phyloP scores from a whole-genome alignment of 2,888 invertebrate genomes.

The Lordiphosa fenestrarum region DNA sequence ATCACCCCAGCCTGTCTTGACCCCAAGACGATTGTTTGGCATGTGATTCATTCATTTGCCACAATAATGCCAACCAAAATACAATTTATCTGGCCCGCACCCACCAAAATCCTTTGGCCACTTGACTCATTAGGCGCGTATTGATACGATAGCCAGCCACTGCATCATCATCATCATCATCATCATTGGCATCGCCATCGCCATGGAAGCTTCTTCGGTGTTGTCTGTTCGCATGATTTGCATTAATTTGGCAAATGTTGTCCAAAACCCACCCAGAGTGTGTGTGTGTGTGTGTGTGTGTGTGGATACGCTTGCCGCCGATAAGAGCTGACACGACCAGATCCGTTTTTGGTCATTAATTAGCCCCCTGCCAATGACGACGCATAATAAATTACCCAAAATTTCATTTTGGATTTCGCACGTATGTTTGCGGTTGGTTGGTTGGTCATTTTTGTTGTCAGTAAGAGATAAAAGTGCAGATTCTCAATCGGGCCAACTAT shows the following conservation, averaged over 20 bases:
- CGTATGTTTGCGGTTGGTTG: conserved; percentile 8
- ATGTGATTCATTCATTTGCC: conserved; percentile 69
- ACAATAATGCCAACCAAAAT: conserved; percentile 48
- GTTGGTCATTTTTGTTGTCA: no score
- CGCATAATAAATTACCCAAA: conserved; percentile 70
- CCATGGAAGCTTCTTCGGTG: conserved; percentile 46
- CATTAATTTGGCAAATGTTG: conserved; percentile 74
- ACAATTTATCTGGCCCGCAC: conserved; percentile 67
- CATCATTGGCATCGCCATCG: conserved; percentile 13
- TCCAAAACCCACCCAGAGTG: conserved; percentile 40
- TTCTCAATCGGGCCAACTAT: no score
- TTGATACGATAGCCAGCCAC: conserved; percentile 50
- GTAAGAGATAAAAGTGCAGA: no score
- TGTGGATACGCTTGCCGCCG: conserved; percentile 46
- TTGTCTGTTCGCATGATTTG: conserved; percentile 65
- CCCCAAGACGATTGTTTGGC: conserved; percentile 49
- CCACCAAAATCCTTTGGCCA: conserved; percentile 62
- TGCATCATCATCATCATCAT: conserved; percentile 28
- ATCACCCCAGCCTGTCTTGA: conserved; percentile 46
- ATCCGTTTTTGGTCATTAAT: conserved; percentile 65
- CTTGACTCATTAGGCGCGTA: conserved; percentile 74
- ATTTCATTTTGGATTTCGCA: conserved; percentile 64
- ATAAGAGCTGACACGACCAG: conserved; percentile 70
- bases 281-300: not conserved
- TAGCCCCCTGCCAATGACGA: conserved; percentile 62